A percentile compares a stretch with the other conserved stretches of the same genome.
phyloP scores from a whole-genome alignment of 2,888 invertebrate genomes.

The Buathra laborator region DNA sequence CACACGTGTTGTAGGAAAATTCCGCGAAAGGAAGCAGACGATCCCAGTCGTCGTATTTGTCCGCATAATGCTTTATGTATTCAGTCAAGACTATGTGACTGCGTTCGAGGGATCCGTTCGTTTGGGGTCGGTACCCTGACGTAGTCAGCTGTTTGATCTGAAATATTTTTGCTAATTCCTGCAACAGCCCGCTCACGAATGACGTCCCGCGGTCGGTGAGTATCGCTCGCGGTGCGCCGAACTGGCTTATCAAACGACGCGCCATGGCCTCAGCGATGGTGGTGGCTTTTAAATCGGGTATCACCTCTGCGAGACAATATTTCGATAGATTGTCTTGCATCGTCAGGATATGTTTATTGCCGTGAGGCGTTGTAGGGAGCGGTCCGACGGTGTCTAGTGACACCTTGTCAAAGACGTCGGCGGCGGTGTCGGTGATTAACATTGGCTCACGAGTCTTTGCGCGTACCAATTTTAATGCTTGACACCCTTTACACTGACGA shows the following conservation, averaged over 20 bases:
- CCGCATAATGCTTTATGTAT: background rate
- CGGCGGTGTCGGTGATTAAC: constrained; percentile 64
- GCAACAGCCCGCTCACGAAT: constrained; percentile 49
- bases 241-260: constrained; percentile 29
- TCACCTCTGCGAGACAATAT: constrained; percentile 57
- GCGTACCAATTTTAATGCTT: background rate
- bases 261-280: constrained; percentile 61
- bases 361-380: constrained; percentile 54
- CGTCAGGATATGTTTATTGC: constrained; percentile 32
- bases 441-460: constrained; percentile 63
- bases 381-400: constrained; percentile 47
- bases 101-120: constrained; percentile 22
- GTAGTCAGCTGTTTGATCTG: constrained; percentile 53
- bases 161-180: constrained; percentile 53
- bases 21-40: background rate
- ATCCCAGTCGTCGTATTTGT: constrained; percentile 5
- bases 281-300: constrained; percentile 40
- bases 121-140: constrained; percentile 60
- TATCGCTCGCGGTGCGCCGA: constrained; percentile 55
- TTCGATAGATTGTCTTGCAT: constrained; percentile 62
- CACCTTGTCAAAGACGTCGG: too few species aligned
- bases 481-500: background rate
- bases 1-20: background rate
- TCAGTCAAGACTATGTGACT: background rate
- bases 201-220: constrained; percentile 52